A percentile compares a stretch with the other conserved stretches of the same genome.
Evolutionary conservation across 2,797 vertebrate genomes (phyloP).

Genomic region (Rhinella marina): DNA sequence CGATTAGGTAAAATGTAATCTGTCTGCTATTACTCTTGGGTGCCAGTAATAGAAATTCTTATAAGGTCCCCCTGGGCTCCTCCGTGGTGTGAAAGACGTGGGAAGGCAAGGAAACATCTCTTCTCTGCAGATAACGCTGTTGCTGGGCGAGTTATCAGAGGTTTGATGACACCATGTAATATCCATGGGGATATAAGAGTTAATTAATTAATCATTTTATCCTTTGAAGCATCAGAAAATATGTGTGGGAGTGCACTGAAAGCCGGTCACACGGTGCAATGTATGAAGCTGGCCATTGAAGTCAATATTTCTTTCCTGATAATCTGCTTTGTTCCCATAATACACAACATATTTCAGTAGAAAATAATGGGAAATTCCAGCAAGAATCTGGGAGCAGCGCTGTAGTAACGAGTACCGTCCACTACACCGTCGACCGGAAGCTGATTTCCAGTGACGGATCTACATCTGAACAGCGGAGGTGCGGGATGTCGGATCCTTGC

Average conservation of each 20-base stretch:
- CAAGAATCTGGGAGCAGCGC: too few species aligned
- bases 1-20: slow-evolving; percentile 74
- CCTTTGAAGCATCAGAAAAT: background rate
- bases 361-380: background rate
- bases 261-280: background rate
- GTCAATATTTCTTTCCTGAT: background rate
- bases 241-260: slow-evolving; percentile 7
- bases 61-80: slow-evolving; percentile 67
- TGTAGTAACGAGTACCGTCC: too few species aligned
- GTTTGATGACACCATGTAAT: slow-evolving; percentile 28
- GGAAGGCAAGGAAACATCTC: slow-evolving; percentile 72
- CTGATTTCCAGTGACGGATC: too few species aligned
- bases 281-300: background rate
- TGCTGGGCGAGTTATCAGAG: slow-evolving; percentile 13
- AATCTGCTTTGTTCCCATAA: background rate
- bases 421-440: too few species aligned
- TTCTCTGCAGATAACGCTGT: slow-evolving; percentile 72
- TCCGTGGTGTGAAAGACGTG: slow-evolving; percentile 72
- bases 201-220: slow-evolving; percentile 45
- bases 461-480: too few species aligned
- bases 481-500: too few species aligned
- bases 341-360: background rate
- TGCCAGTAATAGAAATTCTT: slow-evolving; percentile 66
- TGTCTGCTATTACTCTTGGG: slow-evolving; percentile 71
- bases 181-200: slow-evolving; percentile 29